Percentiles rank a stretch among this genome's conserved stretches.
phyloP scores from a whole-genome alignment of 2,888 invertebrate genomes.

The Drosophila koepferae region DNA sequence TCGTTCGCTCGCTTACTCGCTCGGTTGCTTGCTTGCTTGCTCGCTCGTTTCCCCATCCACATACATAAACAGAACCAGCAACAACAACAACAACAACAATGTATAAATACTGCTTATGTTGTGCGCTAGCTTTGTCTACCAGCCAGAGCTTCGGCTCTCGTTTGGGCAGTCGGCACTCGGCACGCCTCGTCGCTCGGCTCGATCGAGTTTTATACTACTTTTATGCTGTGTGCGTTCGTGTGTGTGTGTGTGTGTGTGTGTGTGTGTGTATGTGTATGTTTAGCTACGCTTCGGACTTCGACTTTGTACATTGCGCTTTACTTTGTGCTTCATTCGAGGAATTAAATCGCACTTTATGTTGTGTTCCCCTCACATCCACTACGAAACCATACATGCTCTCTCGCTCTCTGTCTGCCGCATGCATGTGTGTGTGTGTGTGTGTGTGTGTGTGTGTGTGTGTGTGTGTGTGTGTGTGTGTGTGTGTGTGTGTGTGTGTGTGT shows the following conservation, averaged over 20 bases:
- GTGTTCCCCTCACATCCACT: constrained; percentile 17
- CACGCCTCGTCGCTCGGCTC: constrained; percentile 38
- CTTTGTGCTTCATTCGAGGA: constrained; percentile 73
- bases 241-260: constrained; percentile 18
- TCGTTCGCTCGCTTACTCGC: constrained; percentile 18
- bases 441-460: constrained; percentile 19
- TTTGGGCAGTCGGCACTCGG: constrained; percentile 30
- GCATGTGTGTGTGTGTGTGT: constrained; percentile 3
- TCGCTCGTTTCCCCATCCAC: constrained; percentile 23
- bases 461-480: constrained; percentile 12
- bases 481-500: constrained; percentile 10
- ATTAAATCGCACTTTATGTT: constrained; percentile 75
- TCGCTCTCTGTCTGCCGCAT: constrained; percentile 33
- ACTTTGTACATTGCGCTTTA: constrained; percentile 79
- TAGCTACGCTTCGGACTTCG: constrained; percentile 53
- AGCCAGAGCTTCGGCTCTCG: constrained; percentile 38
- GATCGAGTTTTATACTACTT: constrained; percentile 73
- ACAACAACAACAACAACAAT: constrained; percentile 54
- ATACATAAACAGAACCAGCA: constrained; percentile 33
- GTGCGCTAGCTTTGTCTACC: constrained; percentile 46
- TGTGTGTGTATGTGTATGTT: constrained; percentile 23
- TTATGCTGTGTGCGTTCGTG: constrained; percentile 21
- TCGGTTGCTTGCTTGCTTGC: constrained; percentile 2
- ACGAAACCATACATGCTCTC: constrained; percentile 8
- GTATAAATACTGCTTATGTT: constrained; percentile 67